These are phyloP conservation scores for Drosophila setifemur DNA, from an alignment of 1,140 invertebrate species.

Conservation along the genomic window DNA sequence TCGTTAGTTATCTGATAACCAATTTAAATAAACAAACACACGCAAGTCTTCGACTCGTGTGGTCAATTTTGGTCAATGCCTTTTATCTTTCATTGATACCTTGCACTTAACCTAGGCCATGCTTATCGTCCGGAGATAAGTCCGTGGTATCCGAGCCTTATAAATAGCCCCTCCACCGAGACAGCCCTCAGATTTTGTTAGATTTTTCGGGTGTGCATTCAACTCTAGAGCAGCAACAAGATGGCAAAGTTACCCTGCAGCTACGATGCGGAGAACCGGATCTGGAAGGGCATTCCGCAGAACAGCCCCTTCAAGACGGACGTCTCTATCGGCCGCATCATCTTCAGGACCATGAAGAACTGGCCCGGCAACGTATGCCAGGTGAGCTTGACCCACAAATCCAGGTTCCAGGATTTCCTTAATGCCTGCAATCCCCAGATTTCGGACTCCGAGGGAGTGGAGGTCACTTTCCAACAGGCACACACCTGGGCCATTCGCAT, in stretches of 20 bases:
- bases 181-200: slow-evolving; percentile 16
- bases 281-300: slow-evolving; percentile 47
- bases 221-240: not conserved
- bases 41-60: not conserved
- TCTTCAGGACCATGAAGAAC: slow-evolving; percentile 51
- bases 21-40: slow-evolving; percentile 14
- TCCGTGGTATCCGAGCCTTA: slow-evolving; percentile 16
- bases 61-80: slow-evolving; percentile 10
- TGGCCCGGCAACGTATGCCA: slow-evolving; percentile 56
- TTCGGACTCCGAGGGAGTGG: slow-evolving; percentile 35
- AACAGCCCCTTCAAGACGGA: slow-evolving; percentile 40
- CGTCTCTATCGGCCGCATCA: slow-evolving; percentile 46
- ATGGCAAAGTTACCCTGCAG: slow-evolving; percentile 46
- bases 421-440: slow-evolving; percentile 10
- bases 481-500: slow-evolving; percentile 44
- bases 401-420: not conserved
- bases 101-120: slow-evolving; percentile 36
- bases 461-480: slow-evolving; percentile 38
- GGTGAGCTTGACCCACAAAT: slow-evolving; percentile 14
- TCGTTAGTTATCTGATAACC: not conserved
- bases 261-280: slow-evolving; percentile 43
- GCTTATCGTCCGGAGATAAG: slow-evolving; percentile 31
- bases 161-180: slow-evolving; percentile 16
- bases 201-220: slow-evolving; percentile 20
- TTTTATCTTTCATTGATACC: slow-evolving; percentile 44